Evolutionary conservation across 2,797 vertebrate species (phyloP), one percentile per base, ranked within the genome.

Genomic region (Microchirus variegatus): DNA sequence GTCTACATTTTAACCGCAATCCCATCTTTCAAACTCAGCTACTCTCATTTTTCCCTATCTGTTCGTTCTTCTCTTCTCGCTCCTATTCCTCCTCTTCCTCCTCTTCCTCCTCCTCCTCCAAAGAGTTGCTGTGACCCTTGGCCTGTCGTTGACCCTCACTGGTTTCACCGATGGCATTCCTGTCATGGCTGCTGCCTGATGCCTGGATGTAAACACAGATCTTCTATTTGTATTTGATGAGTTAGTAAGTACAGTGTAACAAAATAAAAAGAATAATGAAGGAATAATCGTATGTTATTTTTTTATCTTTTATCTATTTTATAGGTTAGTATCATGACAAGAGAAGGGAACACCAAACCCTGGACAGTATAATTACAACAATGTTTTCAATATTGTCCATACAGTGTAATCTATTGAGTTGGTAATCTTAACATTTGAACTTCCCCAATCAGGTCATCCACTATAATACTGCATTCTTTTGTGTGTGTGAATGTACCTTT

Each of bases 151-250:
- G 68, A 85, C 59, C 74, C 75, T 51, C 36, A 48, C 67, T 73
- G 44, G 49, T 77, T 80, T 72, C 55, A 54, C 66, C 72, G 64
- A 69, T 75, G 49, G 37, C 66, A 77, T 84, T 87, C 70, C 61
- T 65, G 67, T 58, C 65, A 69, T 60, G 35, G 26, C 40, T 68
- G 60, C 13, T 31, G 45, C 50, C 46, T 37, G 50, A 61, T 41
- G 45, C 47, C 40, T 41, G 10, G 22, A 72, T 63, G 35, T 49
- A 62, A 53, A 56, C 40, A 40, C 5, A 14, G 18, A n/a, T 18
- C 18, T 22, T 1, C n/a, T 37, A 41, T 41, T 10, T 22, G 22
- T n/a, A 16, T 16, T 18, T 2, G 1, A 37, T 12, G 31, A 4
- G 19, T 31, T 31, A 31, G 31, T 31, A 31, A 31, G 26, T 26